phyloP scores from a whole-genome alignment of 2,797 vertebrate species.

The Lacerta bilineata region DNA sequence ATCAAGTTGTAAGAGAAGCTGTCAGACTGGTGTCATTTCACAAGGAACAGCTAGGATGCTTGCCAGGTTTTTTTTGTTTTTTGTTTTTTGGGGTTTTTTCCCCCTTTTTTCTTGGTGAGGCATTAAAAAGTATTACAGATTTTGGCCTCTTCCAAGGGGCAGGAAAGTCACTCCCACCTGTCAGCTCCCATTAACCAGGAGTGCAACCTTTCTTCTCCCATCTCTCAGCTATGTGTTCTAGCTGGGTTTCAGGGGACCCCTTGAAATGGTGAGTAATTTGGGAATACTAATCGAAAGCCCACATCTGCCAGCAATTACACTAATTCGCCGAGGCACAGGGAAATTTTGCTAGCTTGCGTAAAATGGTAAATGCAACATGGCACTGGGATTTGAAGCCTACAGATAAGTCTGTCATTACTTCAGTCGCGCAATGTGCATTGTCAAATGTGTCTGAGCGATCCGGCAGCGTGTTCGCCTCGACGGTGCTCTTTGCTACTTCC shows the following conservation, averaged over 20 bases:
- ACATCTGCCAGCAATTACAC: conserved; percentile 64
- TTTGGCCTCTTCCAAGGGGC: neutral
- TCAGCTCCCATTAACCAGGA: accelerated
- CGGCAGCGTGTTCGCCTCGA: neutral
- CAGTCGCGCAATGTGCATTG: neutral
- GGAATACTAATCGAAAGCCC: conserved; percentile 50
- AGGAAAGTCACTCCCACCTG: neutral
- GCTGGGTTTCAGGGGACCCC: conserved; percentile 15
- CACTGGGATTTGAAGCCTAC: conserved; percentile 45
- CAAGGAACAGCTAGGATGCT: neutral
- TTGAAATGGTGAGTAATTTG: conserved; percentile 6
- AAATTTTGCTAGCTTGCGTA: conserved; percentile 54
- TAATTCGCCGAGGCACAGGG: conserved; percentile 53
- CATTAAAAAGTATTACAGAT: neutral
- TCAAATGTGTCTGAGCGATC: conserved; percentile 9
- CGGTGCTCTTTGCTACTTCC: neutral
- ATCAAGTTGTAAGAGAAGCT: conserved; percentile 33
- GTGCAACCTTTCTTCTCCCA: neutral
- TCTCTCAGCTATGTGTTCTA: neutral
- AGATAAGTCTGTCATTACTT: conserved; percentile 55
- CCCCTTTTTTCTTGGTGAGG: neutral
- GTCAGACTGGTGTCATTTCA: conserved; percentile 43
- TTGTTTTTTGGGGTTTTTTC: too few relatives aligned
- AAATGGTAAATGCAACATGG: conserved; percentile 53
- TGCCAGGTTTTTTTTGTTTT: neutral